phyloP scores from a whole-genome alignment of 2,113 vertebrate species.

The Herpetotheres cachinnans region DNA sequence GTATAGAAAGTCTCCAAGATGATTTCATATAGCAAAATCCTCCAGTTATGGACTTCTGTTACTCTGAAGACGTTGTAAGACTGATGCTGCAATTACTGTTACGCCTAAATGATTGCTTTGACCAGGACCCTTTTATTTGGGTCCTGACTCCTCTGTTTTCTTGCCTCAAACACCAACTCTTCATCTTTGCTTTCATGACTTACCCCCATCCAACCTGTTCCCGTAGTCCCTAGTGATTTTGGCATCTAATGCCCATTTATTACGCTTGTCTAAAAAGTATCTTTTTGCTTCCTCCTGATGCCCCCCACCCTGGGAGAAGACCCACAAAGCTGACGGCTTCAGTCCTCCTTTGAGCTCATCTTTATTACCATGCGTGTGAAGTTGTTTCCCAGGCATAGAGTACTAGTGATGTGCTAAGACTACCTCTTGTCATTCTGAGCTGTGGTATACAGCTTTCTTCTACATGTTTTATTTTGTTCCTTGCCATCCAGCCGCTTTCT shows the following conservation, averaged over 20 bases:
- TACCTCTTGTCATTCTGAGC: neutral
- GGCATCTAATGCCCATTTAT: neutral
- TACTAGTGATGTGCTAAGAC: neutral
- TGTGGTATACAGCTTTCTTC: neutral
- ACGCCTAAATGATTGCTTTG: neutral
- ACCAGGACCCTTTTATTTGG: neutral
- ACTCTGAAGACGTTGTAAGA: neutral
- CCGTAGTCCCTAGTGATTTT: neutral
- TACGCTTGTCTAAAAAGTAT: neutral
- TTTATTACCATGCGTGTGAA: neutral
- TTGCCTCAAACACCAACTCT: neutral
- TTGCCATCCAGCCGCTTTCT: neutral
- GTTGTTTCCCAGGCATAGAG: neutral
- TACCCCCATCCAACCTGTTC: neutral
- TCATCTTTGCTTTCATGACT: neutral
- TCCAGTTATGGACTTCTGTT: neutral
- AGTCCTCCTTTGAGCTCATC: neutral
- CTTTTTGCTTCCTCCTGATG: neutral
- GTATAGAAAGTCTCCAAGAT: neutral
- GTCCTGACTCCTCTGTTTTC: neutral
- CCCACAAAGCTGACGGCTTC: neutral
- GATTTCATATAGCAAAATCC: neutral
- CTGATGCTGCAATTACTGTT: neutral
- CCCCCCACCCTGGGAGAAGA: neutral
- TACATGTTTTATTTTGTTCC: neutral